Evolutionary conservation across 2,888 invertebrate species (phyloP), one percentile per base, ranked within the genome.

Genomic region (Agrochola lychnidis): DNA sequence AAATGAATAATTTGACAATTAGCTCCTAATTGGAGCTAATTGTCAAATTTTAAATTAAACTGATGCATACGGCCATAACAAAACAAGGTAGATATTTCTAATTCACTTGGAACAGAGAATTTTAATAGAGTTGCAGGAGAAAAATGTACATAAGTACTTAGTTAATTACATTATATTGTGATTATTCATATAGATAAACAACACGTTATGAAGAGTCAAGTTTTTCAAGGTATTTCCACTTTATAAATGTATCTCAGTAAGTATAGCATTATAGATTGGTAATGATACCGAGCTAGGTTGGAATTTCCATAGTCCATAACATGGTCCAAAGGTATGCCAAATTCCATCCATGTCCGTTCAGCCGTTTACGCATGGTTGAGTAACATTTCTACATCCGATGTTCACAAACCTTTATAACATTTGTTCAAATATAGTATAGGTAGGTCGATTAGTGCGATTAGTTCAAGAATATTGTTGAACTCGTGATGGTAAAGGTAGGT

Each of bases 121-220:
- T 59, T 30, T 19, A 9, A 19, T 30, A 30, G 0, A 3, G 7
- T 9, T 14, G 14, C 51, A 56, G 19, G 3, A 12, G 7, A 7
- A 61, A 30, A 42, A 74, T 59, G 6, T 30, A 30, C 30, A 3
- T 19, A 56, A 0, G 19, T 72, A 36, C 4, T 2, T 36, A 36
- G 2, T 36, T 36, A 30, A 9, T 30, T 30, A 51, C 22, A 75
- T 16, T 30, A 22, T 14, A 48, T 40, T 51, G 25, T 4, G 25
- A 61, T 61, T 75, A 40, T 22, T 48, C 48, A 12, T 16, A n/a
- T 10, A 53, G 45, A 45, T 36, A 53, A 74, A 45, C 51, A 74
- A 53, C 74, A 62, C 62, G 42, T 36, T 45, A 61, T 16, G 4
- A 16, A 42, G 36, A 2, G 16, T 45, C 53, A 53, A 76, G 76